Conservation (phyloP, 2,888 invertebrate species). For the Ochlodes sylvanus region DNA sequence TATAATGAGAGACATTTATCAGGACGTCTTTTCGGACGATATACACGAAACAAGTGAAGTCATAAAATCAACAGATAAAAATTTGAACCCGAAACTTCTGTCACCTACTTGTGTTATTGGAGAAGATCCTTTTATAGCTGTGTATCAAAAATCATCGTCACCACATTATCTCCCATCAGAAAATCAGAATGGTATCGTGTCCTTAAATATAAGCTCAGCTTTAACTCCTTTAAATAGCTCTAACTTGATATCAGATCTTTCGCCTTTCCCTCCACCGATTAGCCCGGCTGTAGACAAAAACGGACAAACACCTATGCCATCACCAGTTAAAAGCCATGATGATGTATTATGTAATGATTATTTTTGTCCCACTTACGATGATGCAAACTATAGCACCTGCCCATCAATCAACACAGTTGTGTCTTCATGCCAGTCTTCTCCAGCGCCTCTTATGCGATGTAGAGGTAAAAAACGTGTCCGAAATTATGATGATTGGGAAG, state of each 20-base stretch:
- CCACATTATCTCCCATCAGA: constrained; percentile 15
- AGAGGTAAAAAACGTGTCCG: constrained; percentile 15
- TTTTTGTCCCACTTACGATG: constrained; percentile 28
- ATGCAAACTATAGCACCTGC: no score
- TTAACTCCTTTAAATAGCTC: constrained; percentile 7
- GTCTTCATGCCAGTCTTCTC: no score
- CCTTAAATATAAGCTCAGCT: constrained; percentile 8
- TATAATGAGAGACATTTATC: constrained; percentile 11
- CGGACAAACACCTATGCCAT: constrained; percentile 10
- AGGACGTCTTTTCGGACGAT: constrained; percentile 22
- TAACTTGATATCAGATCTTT: constrained; percentile 19
- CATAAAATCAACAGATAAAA: constrained; percentile 14
- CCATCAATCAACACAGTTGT: no score
- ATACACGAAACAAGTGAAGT: no score
- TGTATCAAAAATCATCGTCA: neutral
- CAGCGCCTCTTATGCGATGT: neutral
- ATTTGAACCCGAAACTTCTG: constrained; percentile 16
- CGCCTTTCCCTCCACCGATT: no score
- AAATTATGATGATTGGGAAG: constrained; percentile 9
- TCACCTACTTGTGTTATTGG: neutral
- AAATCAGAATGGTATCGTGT: constrained; percentile 9
- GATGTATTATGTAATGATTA: constrained; percentile 29
- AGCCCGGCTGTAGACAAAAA: no score
- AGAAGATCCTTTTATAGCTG: constrained; percentile 9
- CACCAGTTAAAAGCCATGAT: constrained; percentile 13